Evolutionary conservation across 2,888 invertebrate species (phyloP).

Genomic region (Xestoiulus laeticollis): DNA sequence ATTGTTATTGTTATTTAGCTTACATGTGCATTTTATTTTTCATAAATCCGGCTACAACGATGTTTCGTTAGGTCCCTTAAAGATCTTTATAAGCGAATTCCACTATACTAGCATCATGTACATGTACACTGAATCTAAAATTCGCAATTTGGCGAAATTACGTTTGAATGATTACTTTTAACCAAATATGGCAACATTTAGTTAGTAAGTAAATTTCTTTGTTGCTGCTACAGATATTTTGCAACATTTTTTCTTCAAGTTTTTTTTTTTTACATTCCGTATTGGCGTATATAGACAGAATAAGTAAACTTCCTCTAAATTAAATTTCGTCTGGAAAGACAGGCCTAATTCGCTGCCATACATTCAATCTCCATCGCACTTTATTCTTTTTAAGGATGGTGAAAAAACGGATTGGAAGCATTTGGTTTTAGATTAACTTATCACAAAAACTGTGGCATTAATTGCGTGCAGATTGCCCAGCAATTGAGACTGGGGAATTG

Average conservation of each 20-base stretch:
- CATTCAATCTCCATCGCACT: background rate
- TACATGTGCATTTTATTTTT: no score
- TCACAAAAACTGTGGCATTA: background rate
- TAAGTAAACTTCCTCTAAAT: background rate
- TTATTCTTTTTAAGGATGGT: background rate
- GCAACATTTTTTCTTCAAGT: background rate
- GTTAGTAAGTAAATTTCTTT: no score
- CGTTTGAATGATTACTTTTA: no score
- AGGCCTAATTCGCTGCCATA: background rate
- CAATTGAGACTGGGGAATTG: background rate
- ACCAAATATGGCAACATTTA: no score
- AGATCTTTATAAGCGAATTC: no score
- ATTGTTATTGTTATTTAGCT: no score
- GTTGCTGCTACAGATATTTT: background rate
- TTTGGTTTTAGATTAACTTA: constrained; percentile 5
- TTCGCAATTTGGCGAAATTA: no score
- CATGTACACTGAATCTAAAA: no score
- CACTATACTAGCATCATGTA: no score
- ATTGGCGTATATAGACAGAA: background rate
- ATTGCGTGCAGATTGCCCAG: background rate
- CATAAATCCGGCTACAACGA: no score
- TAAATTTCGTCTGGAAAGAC: background rate
- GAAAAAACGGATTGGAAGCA: background rate
- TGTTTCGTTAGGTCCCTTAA: no score
- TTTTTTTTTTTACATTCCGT: background rate